Conservation (phyloP, 2,113 vertebrate species). For the rabbit (Oryctolagus cuniculus) region DNA sequence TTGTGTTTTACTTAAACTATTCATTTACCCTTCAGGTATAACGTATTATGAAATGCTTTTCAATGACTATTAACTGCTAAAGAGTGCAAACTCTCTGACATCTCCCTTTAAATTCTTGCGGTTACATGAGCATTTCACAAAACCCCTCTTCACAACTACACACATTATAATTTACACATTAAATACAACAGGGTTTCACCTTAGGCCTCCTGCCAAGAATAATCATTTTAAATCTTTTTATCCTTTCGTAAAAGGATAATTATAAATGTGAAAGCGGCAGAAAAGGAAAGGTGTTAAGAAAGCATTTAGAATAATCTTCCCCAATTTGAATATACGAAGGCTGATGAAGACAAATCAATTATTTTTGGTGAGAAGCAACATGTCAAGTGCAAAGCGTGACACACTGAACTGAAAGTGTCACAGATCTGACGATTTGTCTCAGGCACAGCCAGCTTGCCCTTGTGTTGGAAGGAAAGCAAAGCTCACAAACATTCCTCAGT, state of each 20-base stretch:
- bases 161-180: slow-evolving; percentile 88
- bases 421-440: slow-evolving; percentile 12
- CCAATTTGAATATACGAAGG: slow-evolving; percentile 70
- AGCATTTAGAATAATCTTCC: slow-evolving; percentile 71
- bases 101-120: slow-evolving; percentile 80
- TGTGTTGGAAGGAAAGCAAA: slow-evolving; percentile 71
- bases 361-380: slow-evolving; percentile 60
- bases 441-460: slow-evolving; percentile 38
- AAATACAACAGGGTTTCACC: slow-evolving; percentile 85
- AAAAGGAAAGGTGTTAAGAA: slow-evolving; percentile 80
- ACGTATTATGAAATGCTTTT: slow-evolving; percentile 80
- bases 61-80: slow-evolving; percentile 74
- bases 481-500: slow-evolving; percentile 53
- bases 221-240: slow-evolving; percentile 85
- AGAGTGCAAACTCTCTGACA: slow-evolving; percentile 84
- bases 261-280: slow-evolving; percentile 85
- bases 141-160: slow-evolving; percentile 81
- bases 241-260: slow-evolving; percentile 83
- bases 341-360: slow-evolving; percentile 69
- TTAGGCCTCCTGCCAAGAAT: slow-evolving; percentile 86
- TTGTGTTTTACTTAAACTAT: slow-evolving; percentile 78
- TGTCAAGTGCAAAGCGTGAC: slow-evolving; percentile 73
- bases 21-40: slow-evolving; percentile 82
- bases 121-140: slow-evolving; percentile 82
- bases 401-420: slow-evolving; percentile 42